Evolutionary conservation across 2,113 vertebrate species (phyloP).

Genomic region (Pycnonotus jocosus): DNA sequence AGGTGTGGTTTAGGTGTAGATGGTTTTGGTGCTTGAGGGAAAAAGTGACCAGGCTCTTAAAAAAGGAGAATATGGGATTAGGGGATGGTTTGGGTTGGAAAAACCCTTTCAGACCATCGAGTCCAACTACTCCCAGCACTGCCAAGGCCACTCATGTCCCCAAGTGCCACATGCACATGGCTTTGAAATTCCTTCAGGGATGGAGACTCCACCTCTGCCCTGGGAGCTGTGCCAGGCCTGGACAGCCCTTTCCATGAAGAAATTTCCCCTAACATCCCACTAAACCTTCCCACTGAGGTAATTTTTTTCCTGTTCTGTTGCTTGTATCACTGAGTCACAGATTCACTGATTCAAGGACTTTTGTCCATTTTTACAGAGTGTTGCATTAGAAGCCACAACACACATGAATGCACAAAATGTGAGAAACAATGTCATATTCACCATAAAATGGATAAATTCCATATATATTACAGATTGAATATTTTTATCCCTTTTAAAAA

Average conservation of each 20-base stretch:
- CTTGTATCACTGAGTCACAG: rapidly evolving
- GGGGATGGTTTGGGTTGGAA: background rate
- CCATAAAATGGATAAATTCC: background rate
- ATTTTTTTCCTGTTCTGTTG: background rate
- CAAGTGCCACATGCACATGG: background rate
- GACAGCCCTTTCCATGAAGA: rapidly evolving
- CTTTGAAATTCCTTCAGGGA: rapidly evolving
- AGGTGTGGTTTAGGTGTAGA: background rate
- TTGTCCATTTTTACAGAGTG: background rate
- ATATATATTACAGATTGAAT: background rate
- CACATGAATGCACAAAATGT: rapidly evolving
- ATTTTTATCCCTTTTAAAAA: background rate
- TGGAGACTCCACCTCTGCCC: rapidly evolving
- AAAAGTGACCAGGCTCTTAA: background rate
- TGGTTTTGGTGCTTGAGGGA: background rate
- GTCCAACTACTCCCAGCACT: background rate
- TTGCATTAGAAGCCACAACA: rapidly evolving
- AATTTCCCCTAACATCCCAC: background rate
- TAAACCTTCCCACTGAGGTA: rapidly evolving
- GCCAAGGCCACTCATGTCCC: background rate
- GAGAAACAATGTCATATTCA: background rate
- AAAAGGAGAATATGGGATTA: background rate
- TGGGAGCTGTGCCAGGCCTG: background rate
- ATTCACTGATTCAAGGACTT: background rate
- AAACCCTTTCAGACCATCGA: rapidly evolving